phyloP scores from a whole-genome alignment of 2,888 invertebrate species.

The Lepidocyrtinus sp. region DNA sequence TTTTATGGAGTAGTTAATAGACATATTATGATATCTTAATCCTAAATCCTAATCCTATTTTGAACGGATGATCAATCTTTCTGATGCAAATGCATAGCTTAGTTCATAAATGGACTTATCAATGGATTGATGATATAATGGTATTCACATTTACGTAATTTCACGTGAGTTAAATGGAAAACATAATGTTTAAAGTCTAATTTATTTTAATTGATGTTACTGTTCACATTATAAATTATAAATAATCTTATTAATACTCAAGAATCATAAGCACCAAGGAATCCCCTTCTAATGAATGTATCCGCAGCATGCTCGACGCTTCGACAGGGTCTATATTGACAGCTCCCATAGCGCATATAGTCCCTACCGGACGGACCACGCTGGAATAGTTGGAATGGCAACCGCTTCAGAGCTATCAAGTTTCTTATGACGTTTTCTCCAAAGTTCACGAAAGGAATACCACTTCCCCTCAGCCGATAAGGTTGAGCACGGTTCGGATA shows the following conservation, averaged over 20 bases:
- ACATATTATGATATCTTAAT: too few relatives aligned
- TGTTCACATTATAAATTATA: too few relatives aligned
- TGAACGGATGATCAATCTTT: too few relatives aligned
- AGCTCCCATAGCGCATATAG: slow-evolving; percentile 31
- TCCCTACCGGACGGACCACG: slow-evolving; percentile 22
- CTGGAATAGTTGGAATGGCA: slow-evolving; percentile 19
- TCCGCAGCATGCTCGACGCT: slow-evolving; percentile 44
- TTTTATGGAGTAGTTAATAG: too few relatives aligned
- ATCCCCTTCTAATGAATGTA: slow-evolving; percentile 35
- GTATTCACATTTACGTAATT: not conserved
- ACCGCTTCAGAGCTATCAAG: slow-evolving; percentile 1
- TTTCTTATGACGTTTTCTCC: not conserved
- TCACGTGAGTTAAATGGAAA: too few relatives aligned
- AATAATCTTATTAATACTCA: too few relatives aligned
- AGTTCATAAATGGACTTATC: too few relatives aligned
- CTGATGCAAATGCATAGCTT: too few relatives aligned
- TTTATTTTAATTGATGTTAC: too few relatives aligned
- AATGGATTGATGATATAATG: too few relatives aligned
- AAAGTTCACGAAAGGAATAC: not conserved
- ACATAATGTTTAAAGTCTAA: not conserved
- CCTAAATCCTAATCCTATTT: too few relatives aligned
- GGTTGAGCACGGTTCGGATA: not conserved
- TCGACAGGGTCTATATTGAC: slow-evolving; percentile 47
- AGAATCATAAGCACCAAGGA: slow-evolving; percentile 1
- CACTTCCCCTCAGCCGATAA: not conserved